phyloP scores from a whole-genome alignment of 2,113 vertebrate genomes.

The Microcebus ravelobensis region DNA sequence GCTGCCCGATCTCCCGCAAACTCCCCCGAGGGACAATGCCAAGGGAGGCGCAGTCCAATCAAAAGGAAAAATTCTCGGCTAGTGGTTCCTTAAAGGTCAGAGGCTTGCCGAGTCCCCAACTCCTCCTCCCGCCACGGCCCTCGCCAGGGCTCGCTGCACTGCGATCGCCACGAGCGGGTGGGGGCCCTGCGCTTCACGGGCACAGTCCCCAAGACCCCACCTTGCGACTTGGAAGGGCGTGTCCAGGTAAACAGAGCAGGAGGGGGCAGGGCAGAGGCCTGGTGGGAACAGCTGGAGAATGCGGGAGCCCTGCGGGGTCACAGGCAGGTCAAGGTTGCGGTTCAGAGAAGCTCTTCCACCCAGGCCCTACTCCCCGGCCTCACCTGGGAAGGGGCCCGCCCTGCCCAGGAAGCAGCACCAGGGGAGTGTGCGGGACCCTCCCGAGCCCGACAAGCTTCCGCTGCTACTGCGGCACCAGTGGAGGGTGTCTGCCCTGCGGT shows the following conservation, averaged over 20 bases:
- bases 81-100: not conserved
- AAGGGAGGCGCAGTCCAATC: not conserved
- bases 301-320: not conserved
- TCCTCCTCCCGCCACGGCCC: not conserved
- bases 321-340: not conserved
- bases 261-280: not conserved
- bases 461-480: not conserved
- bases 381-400: not conserved
- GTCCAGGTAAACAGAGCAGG: not conserved
- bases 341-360: not conserved
- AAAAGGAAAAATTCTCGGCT: not conserved
- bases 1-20: not conserved
- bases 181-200: not conserved
- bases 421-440: not conserved
- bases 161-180: accelerated
- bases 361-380: not conserved
- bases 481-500: accelerated
- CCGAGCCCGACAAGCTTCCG: not conserved
- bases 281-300: not conserved
- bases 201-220: not conserved
- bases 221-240: not conserved
- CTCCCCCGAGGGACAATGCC: not conserved
- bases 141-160: accelerated
- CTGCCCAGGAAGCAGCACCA: not conserved
- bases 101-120: not conserved